Evolutionary conservation across 2,888 invertebrate species (phyloP), one percentile per base, ranked within the genome.

Genomic region (Deilephila porcellus): DNA sequence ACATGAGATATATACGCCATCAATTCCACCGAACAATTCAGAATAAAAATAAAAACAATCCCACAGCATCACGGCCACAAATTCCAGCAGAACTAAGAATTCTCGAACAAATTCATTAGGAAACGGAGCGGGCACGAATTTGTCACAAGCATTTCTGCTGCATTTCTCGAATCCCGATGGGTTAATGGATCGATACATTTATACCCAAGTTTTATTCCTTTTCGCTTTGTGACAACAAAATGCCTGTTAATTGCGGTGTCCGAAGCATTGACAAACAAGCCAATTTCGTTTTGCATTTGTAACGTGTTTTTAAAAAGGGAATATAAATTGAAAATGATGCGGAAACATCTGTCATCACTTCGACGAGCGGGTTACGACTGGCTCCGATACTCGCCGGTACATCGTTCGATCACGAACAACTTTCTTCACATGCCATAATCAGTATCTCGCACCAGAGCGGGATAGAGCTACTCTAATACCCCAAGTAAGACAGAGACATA

Each of bases 391-490:
- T 67, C 17, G 64, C 6, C 62, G 32, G 45, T 67, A 67, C 67
- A 67, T 67, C 75, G 76, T 73, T 74, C 81, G 83, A 85, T 85
- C 86, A 85, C 85, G 79, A 88, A 87, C 89, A 88, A 91, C 91
- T 93, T 92, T 92, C 92, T 87, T 90, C 90, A 88, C 89, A 86
- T 81, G 80, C 84, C 82, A 84, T 90, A 92, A 92, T 91, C 89
- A 90, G 85, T 86, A 84, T 84, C 83, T 83, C 81, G 79, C 77
- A 78, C 78, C 71, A 80, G 82, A 90, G 59, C 73, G 83, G 84
- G 87, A 87, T 71, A 79, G 74, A 70, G 77, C 63, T 76, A 75
- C 29, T 56, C 71, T 8, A 7, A 73, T 5, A 14, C 37, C 60
- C 74, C 56, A 76, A 75, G 87, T 79, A 60, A 74, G 81, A 92